Base-by-base conservation (phyloP, 2,113 vertebrate genomes). In the Xenus cinereus region DNA sequence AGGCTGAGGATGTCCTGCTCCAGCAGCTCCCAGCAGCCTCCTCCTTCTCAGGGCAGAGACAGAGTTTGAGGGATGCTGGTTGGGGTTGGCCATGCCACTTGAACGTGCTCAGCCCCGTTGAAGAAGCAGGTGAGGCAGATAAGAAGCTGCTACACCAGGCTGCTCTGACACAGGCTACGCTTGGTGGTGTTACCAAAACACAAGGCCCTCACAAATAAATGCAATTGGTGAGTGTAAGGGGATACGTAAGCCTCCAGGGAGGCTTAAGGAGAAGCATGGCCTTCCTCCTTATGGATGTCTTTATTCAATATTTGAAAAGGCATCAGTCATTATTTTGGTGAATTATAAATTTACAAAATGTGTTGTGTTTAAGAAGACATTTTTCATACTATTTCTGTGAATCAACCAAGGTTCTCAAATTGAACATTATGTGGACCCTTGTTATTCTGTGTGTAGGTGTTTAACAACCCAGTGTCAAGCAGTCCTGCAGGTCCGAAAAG, bases 401-500 rank as follows among this genome's bases (percentile, higher is more conserved):
- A 82, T 84, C 48, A 69, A 0, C 21, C 15, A 33, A 41, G 18
- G 30, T 26, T 76, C 53, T 88, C 20, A 79, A 59, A 72, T 4
- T 0, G 0, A 53, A 56, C 28, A 13, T 53, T 87, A 30, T 15
- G 8, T 8, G 21, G 16, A 32, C 1, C 15, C 20, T 43, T 0
- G 2, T 41, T 69, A 43, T 60, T 88, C 80, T 54, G 6, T 41
- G 45, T 18, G 43, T 26, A 39, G 39, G 28, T 77, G 21, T 57
- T 77, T 66, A 81, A 87, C 16, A 84, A 14, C 10, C 16, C 12
- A 9, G 27, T 23, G 19, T 60, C 23, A 63, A 73, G 28, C 35
- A n/a, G 14, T 56, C 26, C 35, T 73, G 33, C 8, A 72, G 28
- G 50, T 62, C 14, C 39, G 24, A 86, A 86, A 79, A 27, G 4